A percentile compares a stretch with the other conserved stretches of the same genome.
Conservation (phyloP, 2,113 vertebrate genomes). For the Rhinoptilus africanus region DNA sequence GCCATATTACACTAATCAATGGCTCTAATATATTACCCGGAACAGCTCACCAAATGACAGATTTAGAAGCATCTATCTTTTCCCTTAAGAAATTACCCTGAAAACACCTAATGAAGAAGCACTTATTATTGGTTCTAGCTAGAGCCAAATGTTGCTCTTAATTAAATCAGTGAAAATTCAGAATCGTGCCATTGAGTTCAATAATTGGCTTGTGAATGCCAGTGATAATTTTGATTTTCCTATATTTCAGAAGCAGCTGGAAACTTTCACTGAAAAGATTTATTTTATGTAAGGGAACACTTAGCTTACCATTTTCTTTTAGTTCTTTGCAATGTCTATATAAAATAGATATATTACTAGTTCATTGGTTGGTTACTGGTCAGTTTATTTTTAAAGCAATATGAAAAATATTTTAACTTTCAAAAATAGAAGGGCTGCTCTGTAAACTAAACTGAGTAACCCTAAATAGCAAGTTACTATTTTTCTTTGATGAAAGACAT, state of each 20-base stretch:
- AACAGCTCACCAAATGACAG: slow-evolving; percentile 67
- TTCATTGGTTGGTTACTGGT: not conserved
- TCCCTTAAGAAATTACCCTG: slow-evolving; percentile 65
- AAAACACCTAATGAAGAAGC: slow-evolving; percentile 66
- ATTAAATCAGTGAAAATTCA: slow-evolving; percentile 58
- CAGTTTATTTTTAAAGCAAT: slow-evolving; percentile 6
- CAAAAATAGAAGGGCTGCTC: slow-evolving; percentile 24
- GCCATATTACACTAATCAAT: slow-evolving; percentile 70
- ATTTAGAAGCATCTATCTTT: slow-evolving; percentile 66
- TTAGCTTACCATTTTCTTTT: not conserved
- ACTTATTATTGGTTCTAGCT: slow-evolving; percentile 47
- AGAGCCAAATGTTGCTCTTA: slow-evolving; percentile 49
- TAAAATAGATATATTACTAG: not conserved
- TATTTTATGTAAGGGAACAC: not conserved
- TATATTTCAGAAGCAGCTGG: slow-evolving; percentile 23
- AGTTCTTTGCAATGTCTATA: not conserved
- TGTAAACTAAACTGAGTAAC: not conserved
- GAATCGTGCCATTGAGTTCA: not conserved
- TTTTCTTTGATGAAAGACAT: not conserved
- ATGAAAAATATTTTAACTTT: slow-evolving; percentile 22
- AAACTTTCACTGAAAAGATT: slow-evolving; percentile 27
- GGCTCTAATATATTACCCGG: slow-evolving; percentile 71
- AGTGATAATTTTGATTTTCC: slow-evolving; percentile 39
- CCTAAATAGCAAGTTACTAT: not conserved
- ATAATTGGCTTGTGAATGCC: slow-evolving; percentile 24